Evolutionary conservation across 2,888 invertebrate species (phyloP), one percentile per base, ranked within the genome.

Genomic region (Microdon myrmicae): DNA sequence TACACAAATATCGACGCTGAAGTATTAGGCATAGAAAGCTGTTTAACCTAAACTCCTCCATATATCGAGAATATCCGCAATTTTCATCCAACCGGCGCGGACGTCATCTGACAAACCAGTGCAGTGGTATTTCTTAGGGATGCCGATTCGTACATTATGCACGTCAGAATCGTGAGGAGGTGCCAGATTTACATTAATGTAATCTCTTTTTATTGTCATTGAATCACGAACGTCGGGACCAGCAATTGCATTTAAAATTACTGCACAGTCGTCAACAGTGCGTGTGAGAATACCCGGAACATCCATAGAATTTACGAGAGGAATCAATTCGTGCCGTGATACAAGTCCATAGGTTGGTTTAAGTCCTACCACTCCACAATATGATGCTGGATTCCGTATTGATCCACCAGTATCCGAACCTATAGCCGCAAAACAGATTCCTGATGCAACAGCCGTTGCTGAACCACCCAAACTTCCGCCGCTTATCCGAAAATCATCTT

Each of bases 361-460:
- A 4, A 96, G 82, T 1, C 99, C 99, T 4, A 97, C 87, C 23
- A 98, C 82, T 3, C 99, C 99, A 81, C 96, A 96, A 74, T 94
- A 89, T 0, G 97, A 90, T 0, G 99, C 97, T 9, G 99, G 99
- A 81, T 95, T 96, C 70, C 99, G 82, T 0, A 92, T 92, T 0
- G 99, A 99, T 1, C 99, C 99, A 2, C 99, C 99, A 0, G 98
- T 97, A 75, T 99, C 99, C 0, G 98, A 97, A 0, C 97, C 97
- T 47, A 99, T 84, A 0, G 94, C 92, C 89, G 88, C 94, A 75
- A 88, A 88, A 76, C 90, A 91, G 6, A 88, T 80, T 1, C 95
- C 94, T 17, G 90, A 83, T 7, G 94, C 90, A 0, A 99, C 98
- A 20, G 97, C 92, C 1, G 94, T 90, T 12, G 98, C 98, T 74